Evolutionary conservation across 2,113 vertebrate genomes (phyloP), one percentile per base, ranked within the genome.

Genomic region (Nansenia antarctica): DNA sequence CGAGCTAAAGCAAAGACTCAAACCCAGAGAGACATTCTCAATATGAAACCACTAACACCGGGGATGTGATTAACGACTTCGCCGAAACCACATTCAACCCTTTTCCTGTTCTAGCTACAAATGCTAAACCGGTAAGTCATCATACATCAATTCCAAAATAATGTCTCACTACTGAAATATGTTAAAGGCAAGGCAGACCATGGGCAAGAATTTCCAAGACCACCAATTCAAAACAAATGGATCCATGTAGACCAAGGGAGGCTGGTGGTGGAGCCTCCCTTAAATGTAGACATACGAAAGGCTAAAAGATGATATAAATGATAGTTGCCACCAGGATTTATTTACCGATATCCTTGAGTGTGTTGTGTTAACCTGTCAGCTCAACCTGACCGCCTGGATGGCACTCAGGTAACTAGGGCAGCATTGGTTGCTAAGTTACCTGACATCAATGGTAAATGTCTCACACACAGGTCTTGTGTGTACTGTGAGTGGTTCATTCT

Each of bases 11-110:
- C 67, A 15, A 27, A 27, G 26, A 5, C 29, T 31, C 14, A 9
- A 6, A 18, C 9, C 77, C 53, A 77, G 67, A 74, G 65, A 83
- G 37, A 53, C n/a, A 62, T 59, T 70, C 55, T 82, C 31, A 70
- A 70, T 9, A 57, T 30, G 57, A 80, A 78, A 73, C 12, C 49
- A 69, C 73, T 34, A 18, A 53, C 63, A 49, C 29, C n/a, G n/a
- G n/a, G 12, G 11, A 54, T 3, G 5, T 30, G 27, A 22, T 15
- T 22, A 49, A 42, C 39, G 45, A 49, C 45, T n/a, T 15, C 2
- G 27, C 24, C 73, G 37, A 57, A 57, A 67, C 55, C 58, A 31
- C 52, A 54, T 29, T 53, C 24, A 27, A 37, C 18, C 7, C n/a
- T 49, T 49, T 49, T 22, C 45, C 45, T 49, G 45, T 49, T 3